Base-by-base conservation (phyloP, 2,797 vertebrate genomes). In the Paguma larvata region DNA sequence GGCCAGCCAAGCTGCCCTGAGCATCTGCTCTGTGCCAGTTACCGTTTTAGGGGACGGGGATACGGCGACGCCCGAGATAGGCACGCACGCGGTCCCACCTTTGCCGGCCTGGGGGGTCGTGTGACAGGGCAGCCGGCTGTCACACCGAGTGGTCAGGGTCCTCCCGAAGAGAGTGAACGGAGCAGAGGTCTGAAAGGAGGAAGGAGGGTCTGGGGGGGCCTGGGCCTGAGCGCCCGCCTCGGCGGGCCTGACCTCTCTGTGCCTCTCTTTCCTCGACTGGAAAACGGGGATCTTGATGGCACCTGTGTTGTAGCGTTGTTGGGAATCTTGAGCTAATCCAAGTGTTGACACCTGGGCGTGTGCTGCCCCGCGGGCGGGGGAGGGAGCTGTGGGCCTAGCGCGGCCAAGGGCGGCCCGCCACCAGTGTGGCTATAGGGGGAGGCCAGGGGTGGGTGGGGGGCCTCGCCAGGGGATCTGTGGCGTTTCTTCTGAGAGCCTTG, bases 241-340 rank as follows among this genome's bases (percentile, higher is more conserved):
- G 0, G 1, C 0, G 0, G 0, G 1, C 0, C 0, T 63, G 51
- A 44, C 68, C 3, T 13, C 62, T 75, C 63, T 68, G 25, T 62
- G 75, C 63, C 72, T 96, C 92, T 53, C 56, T 67, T 92, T 75
- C 67, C 30, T 68, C 1, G 1, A 32, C 65, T 84, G 14, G 82
- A 59, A 72, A 53, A 18, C 75, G 51, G 75, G 63, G 18, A 38
- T 65, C n/a, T 80, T 38, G 27, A 46, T 25, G 62, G 48, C 7
- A 0, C 59, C 70, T 65, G 3, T 59, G 12, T 62, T 21, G 23
- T 68, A 62, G 59, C 23, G 44, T 19, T 46, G 41, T 44, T 30
- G 23, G 12, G 59, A 62, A 53, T 16, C 82, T 18, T 6, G 59
- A 53, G 62, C 21, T 79, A 13, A 41, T 25, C 41, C 73, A 84